Evolutionary conservation across 1,140 invertebrate species (phyloP).

Genomic region (Musca vetustissima): DNA sequence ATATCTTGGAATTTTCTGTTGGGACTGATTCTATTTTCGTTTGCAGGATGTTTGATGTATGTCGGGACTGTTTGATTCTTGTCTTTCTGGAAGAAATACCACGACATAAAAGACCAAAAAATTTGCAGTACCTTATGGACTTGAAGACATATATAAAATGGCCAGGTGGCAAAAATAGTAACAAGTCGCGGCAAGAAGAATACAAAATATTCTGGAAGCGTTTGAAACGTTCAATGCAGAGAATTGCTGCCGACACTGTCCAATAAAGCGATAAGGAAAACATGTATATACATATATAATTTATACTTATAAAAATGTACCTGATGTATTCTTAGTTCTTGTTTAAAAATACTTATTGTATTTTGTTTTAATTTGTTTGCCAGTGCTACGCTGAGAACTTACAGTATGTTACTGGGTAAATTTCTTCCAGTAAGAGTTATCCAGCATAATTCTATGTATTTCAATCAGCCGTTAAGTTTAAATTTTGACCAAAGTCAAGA

Average conservation of each 20-base stretch:
- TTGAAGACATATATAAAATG: constrained; percentile 68
- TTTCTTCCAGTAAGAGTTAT: no score
- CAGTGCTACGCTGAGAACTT: no score
- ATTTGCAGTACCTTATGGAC: constrained; percentile 64
- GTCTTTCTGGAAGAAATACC: constrained; percentile 67
- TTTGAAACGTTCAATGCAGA: constrained; percentile 29
- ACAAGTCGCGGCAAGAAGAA: constrained; percentile 40
- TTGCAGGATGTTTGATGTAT: constrained; percentile 62
- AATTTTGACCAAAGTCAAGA: no score
- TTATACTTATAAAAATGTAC: background rate
- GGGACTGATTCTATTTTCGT: background rate
- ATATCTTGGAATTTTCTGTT: background rate
- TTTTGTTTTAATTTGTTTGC: no score
- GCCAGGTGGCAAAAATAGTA: constrained; percentile 51
- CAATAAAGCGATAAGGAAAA: background rate
- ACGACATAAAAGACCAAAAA: constrained; percentile 60
- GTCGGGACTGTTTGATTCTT: constrained; percentile 62
- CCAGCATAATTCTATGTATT: no score
- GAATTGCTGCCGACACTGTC: background rate
- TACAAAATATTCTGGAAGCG: constrained; percentile 53
- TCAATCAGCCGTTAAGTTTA: no score
- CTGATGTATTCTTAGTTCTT: background rate
- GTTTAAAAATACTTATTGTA: background rate
- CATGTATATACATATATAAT: background rate
- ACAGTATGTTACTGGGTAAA: no score